phyloP scores from a whole-genome alignment of 2,113 vertebrate species.

The Seriola rivoliana region DNA sequence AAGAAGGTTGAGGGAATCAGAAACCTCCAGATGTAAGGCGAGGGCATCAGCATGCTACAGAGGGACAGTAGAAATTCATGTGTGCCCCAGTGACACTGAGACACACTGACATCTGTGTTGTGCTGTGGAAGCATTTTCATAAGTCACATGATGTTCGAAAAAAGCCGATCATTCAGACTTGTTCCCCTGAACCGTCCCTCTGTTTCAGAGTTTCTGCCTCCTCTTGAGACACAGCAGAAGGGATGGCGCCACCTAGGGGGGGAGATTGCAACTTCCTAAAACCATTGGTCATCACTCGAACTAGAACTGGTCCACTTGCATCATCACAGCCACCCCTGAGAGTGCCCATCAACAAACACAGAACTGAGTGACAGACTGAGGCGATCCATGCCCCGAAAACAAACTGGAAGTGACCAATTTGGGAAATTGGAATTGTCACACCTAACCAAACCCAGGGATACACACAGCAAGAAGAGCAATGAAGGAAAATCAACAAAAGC shows the following conservation, averaged over 20 bases:
- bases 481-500: slow-evolving; percentile 60
- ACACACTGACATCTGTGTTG: slow-evolving; percentile 27
- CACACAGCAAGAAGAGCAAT: slow-evolving; percentile 71
- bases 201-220: slow-evolving; percentile 92
- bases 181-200: slow-evolving; percentile 39
- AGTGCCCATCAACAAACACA: slow-evolving; percentile 69
- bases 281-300: slow-evolving; percentile 43
- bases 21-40: neutral
- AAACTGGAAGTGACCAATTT: slow-evolving; percentile 59
- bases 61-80: neutral
- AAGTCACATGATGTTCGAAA: slow-evolving; percentile 1
- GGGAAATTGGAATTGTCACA: slow-evolving; percentile 42
- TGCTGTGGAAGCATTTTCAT: slow-evolving; percentile 14
- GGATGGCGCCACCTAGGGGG: slow-evolving; percentile 91
- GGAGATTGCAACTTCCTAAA: slow-evolving; percentile 85
- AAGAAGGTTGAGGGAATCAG: slow-evolving; percentile 3
- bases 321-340: slow-evolving; percentile 74
- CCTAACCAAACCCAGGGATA: slow-evolving; percentile 63
- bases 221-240: slow-evolving; percentile 89
- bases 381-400: slow-evolving; percentile 40
- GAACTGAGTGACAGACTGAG: slow-evolving; percentile 56
- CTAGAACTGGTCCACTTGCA: slow-evolving; percentile 75
- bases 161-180: slow-evolving; percentile 27
- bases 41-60: neutral
- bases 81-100: neutral